Evolutionary conservation across 2,888 invertebrate species (phyloP).

Genomic region (Palloptera scutellata): DNA sequence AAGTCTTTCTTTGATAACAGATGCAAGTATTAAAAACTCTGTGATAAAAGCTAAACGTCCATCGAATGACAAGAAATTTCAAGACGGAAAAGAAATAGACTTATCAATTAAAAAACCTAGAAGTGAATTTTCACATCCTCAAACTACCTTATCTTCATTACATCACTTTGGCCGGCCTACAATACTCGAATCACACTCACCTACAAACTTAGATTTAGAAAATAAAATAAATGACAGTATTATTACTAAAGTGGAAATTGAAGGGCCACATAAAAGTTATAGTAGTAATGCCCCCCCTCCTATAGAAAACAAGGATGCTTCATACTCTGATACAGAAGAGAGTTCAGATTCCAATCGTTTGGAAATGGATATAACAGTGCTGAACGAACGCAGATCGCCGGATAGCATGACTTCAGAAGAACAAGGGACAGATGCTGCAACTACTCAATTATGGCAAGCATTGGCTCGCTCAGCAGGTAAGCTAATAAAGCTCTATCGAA

Average conservation of each 20-base stretch:
- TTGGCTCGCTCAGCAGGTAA: constrained; percentile 63
- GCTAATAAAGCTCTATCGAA: constrained; percentile 4
- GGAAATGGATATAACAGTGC: constrained; percentile 49
- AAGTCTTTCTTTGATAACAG: constrained; percentile 50
- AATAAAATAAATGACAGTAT: constrained; percentile 41
- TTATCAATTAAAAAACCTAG: constrained; percentile 52
- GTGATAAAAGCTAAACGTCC: constrained; percentile 64
- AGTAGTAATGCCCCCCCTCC: constrained; percentile 19
- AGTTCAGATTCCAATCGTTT: constrained; percentile 68
- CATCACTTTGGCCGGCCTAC: constrained; percentile 43
- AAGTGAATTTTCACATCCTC: constrained; percentile 43
- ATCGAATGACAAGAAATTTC: constrained; percentile 51
- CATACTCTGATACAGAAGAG: constrained; percentile 64
- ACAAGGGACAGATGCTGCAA: constrained; percentile 63
- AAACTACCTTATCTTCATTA: constrained; percentile 39
- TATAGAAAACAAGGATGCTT: constrained; percentile 40
- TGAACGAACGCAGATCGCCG: constrained; percentile 54
- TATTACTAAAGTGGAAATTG: constrained; percentile 49
- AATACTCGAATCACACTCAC: constrained; percentile 45
- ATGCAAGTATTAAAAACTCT: constrained; percentile 64
- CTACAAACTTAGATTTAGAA: constrained; percentile 41
- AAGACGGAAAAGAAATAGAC: constrained; percentile 51
- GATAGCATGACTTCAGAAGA: constrained; percentile 62
- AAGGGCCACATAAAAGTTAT: constrained; percentile 14
- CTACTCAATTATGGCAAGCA: constrained; percentile 65